Evolutionary conservation across 2,113 vertebrate species (phyloP).

Genomic region (Lamprotornis superbus): DNA sequence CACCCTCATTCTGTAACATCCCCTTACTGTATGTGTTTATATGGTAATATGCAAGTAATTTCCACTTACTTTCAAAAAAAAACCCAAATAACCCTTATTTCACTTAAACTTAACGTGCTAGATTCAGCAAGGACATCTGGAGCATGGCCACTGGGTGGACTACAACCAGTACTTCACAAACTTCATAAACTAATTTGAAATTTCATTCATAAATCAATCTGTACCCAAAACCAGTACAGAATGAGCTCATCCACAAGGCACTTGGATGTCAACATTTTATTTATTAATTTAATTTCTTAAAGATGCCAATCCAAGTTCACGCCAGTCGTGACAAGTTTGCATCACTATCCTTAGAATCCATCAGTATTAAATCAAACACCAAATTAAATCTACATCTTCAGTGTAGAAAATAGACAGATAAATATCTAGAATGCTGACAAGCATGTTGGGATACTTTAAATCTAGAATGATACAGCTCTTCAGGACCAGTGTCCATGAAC

Average conservation of each 20-base stretch:
- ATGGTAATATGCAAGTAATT: not conserved
- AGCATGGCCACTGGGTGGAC: not conserved
- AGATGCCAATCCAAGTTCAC: not conserved
- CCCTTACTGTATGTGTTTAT: not conserved
- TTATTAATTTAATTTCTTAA: constrained; percentile 26
- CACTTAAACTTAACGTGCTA: not conserved
- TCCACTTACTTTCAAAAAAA: not conserved
- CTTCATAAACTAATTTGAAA: not conserved
- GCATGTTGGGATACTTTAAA: not conserved
- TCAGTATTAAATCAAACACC: not conserved
- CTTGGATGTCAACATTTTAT: constrained; percentile 32
- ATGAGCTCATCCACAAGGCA: constrained; percentile 30
- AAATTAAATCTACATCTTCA: not conserved
- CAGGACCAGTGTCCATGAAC: not conserved
- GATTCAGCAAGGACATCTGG: not conserved
- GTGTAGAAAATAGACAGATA: not conserved
- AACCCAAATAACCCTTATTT: not conserved
- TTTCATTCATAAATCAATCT: constrained; percentile 50
- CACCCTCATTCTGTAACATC: not conserved
- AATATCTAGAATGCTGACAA: not conserved
- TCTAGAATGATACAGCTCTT: not conserved
- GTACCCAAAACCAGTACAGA: not conserved
- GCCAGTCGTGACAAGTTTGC: not conserved
- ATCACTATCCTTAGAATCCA: not conserved
- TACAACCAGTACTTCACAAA: not conserved